Evolutionary conservation across 2,888 invertebrate genomes (phyloP).

Genomic region (Nasonovia ribisnigri): DNA sequence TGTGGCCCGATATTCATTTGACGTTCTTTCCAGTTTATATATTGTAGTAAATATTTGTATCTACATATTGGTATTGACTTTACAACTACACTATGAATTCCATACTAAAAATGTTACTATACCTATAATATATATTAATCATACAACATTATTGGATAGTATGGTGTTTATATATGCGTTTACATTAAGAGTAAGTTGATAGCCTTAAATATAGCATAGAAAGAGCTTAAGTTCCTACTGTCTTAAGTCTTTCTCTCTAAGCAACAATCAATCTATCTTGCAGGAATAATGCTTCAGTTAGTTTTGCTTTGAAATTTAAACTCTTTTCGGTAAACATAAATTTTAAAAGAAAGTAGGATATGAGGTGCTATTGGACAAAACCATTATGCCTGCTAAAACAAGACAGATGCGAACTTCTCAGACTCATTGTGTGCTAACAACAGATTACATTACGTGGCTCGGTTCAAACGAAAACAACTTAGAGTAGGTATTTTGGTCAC

Average conservation of each 20-base stretch:
- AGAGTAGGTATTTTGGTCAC: neutral
- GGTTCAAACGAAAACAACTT: slow-evolving; percentile 22
- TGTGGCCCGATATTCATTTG: neutral
- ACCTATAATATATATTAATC: neutral
- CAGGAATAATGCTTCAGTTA: neutral
- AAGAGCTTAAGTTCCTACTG: neutral
- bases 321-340: neutral
- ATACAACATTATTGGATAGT: neutral
- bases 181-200: neutral
- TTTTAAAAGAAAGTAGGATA: neutral
- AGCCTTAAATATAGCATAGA: neutral
- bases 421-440: neutral
- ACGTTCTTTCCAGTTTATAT: neutral
- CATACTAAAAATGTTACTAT: neutral
- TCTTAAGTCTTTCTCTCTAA: neutral
- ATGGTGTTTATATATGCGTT: neutral
- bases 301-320: neutral
- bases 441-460: neutral
- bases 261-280: neutral
- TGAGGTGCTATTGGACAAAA: neutral
- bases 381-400: slow-evolving; percentile 17
- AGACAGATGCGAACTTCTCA: neutral
- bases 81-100: neutral
- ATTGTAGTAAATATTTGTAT: neutral
- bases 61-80: neutral